Conservation (phyloP, 1,140 invertebrate genomes). For the Stratiolaelaps scimitus region DNA sequence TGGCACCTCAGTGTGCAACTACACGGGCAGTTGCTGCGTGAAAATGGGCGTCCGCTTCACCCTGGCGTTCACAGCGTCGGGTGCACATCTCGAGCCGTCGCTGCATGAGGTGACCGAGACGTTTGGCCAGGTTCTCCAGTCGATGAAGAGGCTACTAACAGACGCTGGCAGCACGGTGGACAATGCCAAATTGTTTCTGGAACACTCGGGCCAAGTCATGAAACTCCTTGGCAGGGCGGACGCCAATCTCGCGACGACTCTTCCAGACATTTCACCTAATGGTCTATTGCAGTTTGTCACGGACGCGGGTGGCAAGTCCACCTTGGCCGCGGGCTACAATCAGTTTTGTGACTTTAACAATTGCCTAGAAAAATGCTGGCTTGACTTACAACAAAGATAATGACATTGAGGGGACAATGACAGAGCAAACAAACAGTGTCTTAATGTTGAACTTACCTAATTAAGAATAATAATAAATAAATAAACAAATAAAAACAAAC, state of each 20-base stretch:
- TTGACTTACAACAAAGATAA: background rate
- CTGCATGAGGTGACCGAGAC: background rate
- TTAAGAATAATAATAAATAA: too few species aligned
- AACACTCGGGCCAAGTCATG: background rate
- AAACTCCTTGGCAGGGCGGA: background rate
- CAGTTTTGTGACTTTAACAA: constrained; percentile 23
- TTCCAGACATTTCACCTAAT: background rate
- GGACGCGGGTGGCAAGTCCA: background rate
- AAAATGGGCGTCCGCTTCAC: constrained; percentile 5
- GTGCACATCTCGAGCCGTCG: background rate
- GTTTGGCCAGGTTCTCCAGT: background rate
- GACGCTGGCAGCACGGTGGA: background rate
- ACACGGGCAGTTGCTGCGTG: constrained; percentile 17
- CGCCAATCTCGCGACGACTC: background rate
- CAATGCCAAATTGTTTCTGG: background rate
- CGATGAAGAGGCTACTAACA: constrained; percentile 11
- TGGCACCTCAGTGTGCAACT: constrained; percentile 10
- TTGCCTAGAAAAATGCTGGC: constrained; percentile 23
- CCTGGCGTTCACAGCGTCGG: constrained; percentile 1
- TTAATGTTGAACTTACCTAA: too few species aligned
- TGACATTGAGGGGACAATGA: too few species aligned
- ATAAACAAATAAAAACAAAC: too few species aligned
- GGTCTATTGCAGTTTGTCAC: background rate
- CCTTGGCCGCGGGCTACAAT: background rate
- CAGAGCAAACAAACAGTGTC: too few species aligned